These are phyloP conservation scores for Drosophila seguyi DNA, from an alignment of 1,140 invertebrate species.

Conservation along the genomic window DNA sequence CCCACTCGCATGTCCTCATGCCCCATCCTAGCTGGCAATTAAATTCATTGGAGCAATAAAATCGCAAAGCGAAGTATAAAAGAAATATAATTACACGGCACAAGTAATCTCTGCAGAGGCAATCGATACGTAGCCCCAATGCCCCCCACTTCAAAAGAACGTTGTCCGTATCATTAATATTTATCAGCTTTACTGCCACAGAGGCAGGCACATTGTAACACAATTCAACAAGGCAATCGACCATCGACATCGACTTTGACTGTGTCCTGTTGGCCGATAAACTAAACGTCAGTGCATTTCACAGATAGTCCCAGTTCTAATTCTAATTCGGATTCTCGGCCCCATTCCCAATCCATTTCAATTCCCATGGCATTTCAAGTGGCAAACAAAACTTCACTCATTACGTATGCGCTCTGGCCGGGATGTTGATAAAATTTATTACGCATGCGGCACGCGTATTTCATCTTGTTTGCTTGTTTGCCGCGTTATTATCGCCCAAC, in stretches of 20 bases:
- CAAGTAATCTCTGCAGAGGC: conserved; percentile 35
- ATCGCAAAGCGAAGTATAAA: conserved; percentile 28
- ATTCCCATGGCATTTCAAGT: conserved; percentile 47
- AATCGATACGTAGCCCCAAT: conserved; percentile 53
- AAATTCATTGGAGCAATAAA: conserved; percentile 71
- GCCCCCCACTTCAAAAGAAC: neutral
- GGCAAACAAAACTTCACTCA: conserved; percentile 49
- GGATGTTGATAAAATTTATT: conserved; percentile 75
- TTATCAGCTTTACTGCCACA: conserved; percentile 17
- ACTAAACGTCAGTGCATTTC: conserved; percentile 36
- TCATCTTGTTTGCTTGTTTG: conserved; percentile 83
- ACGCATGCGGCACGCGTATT: conserved; percentile 80
- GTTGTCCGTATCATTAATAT: conserved; percentile 9
- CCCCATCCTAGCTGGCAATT: conserved; percentile 50
- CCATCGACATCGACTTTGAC: neutral
- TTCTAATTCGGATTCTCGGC: conserved; percentile 23
- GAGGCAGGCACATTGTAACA: neutral
- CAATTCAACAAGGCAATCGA: conserved; percentile 31
- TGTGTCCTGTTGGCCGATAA: conserved; percentile 40
- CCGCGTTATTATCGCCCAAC: conserved; percentile 80
- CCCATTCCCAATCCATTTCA: conserved; percentile 26
- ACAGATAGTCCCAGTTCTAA: conserved; percentile 39
- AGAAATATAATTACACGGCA: conserved; percentile 53
- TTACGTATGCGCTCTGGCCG: conserved; percentile 20
- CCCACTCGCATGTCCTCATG: neutral